These are phyloP conservation scores for Clitarchus hookeri DNA, from an alignment of 2,888 invertebrate genomes.

Conservation along the genomic window DNA sequence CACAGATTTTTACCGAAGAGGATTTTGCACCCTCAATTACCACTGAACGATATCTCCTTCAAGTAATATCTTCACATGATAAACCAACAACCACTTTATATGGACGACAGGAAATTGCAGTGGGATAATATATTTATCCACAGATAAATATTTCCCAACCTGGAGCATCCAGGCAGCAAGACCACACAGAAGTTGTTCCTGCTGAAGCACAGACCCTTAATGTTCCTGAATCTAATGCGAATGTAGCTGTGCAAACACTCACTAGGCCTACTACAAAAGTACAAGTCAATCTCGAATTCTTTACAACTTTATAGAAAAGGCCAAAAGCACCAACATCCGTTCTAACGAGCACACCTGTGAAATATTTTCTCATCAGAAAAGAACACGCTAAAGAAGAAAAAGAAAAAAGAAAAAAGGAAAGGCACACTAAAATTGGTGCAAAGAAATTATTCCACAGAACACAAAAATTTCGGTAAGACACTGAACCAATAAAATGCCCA, in stretches of 20 bases:
- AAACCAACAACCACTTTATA: not conserved
- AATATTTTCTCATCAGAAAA: not conserved
- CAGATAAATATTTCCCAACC: not conserved
- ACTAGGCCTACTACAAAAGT: not conserved
- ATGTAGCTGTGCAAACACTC: slow-evolving; percentile 2
- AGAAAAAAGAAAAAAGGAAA: not conserved
- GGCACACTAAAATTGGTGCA: not conserved
- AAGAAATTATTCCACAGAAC: not conserved
- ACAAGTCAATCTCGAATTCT: not conserved
- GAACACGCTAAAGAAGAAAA: not conserved
- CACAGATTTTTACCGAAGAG: not conserved
- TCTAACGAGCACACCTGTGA: slow-evolving; percentile 4
- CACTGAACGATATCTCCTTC: slow-evolving; percentile 16
- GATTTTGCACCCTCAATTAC: not conserved
- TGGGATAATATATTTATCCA: not conserved
- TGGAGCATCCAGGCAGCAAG: too few relatives aligned
- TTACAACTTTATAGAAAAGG: not conserved
- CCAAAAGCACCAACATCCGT: not conserved
- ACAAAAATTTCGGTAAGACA: too few relatives aligned
- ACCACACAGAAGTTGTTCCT: not conserved
- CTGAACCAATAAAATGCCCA: too few relatives aligned
- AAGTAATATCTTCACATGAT: not conserved
- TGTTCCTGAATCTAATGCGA: not conserved
- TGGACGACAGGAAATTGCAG: not conserved
- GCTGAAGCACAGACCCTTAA: not conserved